Evolutionary conservation across 2,888 invertebrate genomes (phyloP).

Genomic region (Macaria liturata): DNA sequence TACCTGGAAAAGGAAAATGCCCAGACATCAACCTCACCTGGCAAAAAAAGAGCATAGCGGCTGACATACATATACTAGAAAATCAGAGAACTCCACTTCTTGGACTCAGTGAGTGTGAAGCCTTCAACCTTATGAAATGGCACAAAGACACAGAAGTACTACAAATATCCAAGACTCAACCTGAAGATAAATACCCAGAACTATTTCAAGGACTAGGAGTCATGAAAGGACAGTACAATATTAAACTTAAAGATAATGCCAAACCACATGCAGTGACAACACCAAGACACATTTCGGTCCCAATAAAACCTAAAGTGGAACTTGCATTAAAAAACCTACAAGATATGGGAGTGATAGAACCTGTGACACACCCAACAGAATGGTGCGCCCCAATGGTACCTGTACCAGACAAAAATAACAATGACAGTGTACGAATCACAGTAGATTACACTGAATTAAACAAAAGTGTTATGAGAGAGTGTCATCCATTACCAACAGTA

Average conservation of each 20-base stretch:
- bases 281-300: constrained; percentile 2
- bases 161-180: constrained; percentile 2
- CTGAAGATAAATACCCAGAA: constrained; percentile 5
- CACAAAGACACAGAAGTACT: constrained; percentile 1
- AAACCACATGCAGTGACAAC: constrained; percentile 3
- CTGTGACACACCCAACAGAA: constrained; percentile 2
- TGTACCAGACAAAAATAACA: constrained; percentile 1
- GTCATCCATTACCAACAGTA: constrained; percentile 9
- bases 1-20: constrained; percentile 1
- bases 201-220: constrained; percentile 1
- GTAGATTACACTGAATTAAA: constrained; percentile 5
- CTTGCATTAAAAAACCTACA: background rate
- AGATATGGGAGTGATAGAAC: constrained; percentile 7
- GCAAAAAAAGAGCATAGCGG: background rate
- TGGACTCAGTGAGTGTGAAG: constrained; percentile 6
- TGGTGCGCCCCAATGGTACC: constrained; percentile 7
- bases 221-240: constrained; percentile 1
- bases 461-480: constrained; percentile 4
- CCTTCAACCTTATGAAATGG: background rate
- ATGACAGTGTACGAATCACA: constrained; percentile 1
- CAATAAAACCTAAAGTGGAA: constrained; percentile 2
- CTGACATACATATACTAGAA: background rate
- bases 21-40: background rate
- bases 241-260: constrained; percentile 1
- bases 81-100: constrained; percentile 2